Conservation (phyloP, 1,140 invertebrate species). For the Dufourea novaeangliae region DNA sequence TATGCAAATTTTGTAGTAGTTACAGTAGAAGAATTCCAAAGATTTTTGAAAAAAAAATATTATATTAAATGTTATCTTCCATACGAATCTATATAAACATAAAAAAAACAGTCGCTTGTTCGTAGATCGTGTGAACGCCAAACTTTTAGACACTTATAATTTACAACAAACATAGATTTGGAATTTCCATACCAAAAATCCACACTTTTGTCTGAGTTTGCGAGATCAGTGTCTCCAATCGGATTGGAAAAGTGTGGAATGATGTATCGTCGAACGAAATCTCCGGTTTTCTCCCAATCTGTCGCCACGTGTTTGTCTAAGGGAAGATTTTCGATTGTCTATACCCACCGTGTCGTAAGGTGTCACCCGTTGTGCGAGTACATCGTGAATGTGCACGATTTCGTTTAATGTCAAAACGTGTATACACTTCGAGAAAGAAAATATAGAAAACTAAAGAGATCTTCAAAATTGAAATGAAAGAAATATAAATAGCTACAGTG, state of each 20-base stretch:
- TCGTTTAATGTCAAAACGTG: not conserved
- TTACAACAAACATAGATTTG: too few species aligned
- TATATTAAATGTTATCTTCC: too few species aligned
- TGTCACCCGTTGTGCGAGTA: not conserved
- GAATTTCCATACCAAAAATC: not conserved
- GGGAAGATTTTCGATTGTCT: constrained; percentile 46
- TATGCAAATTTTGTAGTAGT: too few species aligned
- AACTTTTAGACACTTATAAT: not conserved
- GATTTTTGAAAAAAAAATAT: too few species aligned
- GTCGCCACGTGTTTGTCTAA: constrained; percentile 56
- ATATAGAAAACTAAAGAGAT: not conserved
- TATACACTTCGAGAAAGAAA: not conserved
- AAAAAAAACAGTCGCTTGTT: not conserved
- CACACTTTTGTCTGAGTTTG: constrained; percentile 27
- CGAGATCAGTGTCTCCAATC: constrained; percentile 53
- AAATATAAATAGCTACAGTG: too few species aligned
- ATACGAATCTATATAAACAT: too few species aligned
- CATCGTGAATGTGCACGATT: not conserved
- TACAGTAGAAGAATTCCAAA: too few species aligned
- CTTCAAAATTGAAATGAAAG: too few species aligned
- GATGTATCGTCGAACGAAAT: constrained; percentile 69
- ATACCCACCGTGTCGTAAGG: constrained; percentile 8
- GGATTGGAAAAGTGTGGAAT: constrained; percentile 74
- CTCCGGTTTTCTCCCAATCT: constrained; percentile 53
- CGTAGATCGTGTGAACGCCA: not conserved